A percentile compares a stretch with the other conserved stretches of the same genome.
Conservation (phyloP, 2,888 invertebrate genomes). For the Clusia tigrina region DNA sequence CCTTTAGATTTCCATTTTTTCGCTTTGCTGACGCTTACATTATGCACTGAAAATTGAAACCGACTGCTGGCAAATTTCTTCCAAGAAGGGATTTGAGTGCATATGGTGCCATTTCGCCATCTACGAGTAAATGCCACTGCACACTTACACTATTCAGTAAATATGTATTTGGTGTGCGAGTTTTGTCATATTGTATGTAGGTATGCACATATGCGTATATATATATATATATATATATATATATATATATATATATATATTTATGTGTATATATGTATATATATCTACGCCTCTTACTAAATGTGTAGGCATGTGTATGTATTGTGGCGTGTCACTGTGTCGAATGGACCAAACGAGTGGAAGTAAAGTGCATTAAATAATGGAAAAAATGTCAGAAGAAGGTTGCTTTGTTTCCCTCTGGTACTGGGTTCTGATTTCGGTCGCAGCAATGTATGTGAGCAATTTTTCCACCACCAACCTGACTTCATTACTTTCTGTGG, state of each 20-base stretch:
- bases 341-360: conserved; percentile 28
- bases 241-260: conserved; percentile 15
- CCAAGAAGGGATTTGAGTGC: conserved; percentile 43
- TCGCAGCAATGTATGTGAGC: conserved; percentile 34
- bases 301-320: conserved; percentile 18
- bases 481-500: conserved; percentile 43
- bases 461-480: conserved; percentile 45
- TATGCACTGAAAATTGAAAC: conserved; percentile 46
- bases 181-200: conserved; percentile 11
- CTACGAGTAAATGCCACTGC: conserved; percentile 43
- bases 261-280: too few species aligned
- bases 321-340: conserved; percentile 24
- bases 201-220: conserved; percentile 19
- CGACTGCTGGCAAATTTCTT: conserved; percentile 55
- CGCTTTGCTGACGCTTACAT: neutral
- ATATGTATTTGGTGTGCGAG: conserved; percentile 1
- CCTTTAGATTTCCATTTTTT: neutral
- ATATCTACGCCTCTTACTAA: too few species aligned
- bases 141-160: neutral
- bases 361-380: conserved; percentile 4
- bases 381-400: neutral
- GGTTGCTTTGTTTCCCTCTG: neutral
- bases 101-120: conserved; percentile 38
- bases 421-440: conserved; percentile 8
- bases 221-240: neutral